These are phyloP conservation scores for Dione vanillae DNA, from an alignment of 2,888 invertebrate species.

Conservation along the genomic window DNA sequence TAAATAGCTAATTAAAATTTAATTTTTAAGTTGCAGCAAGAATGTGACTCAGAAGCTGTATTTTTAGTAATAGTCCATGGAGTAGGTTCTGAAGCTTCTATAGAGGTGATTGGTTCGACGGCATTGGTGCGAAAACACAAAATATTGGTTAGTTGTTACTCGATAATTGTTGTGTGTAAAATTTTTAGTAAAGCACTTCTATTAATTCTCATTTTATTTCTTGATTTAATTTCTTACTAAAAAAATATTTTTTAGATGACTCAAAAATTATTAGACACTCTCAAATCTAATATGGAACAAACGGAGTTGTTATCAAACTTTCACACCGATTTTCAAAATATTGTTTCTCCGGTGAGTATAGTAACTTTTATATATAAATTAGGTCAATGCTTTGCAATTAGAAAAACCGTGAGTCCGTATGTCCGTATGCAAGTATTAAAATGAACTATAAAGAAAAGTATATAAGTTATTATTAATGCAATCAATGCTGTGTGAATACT, in stretches of 20 bases:
- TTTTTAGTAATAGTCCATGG: constrained; percentile 82
- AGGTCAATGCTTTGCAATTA: too few species aligned
- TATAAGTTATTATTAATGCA: too few species aligned
- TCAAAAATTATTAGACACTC: constrained; percentile 53
- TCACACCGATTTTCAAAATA: constrained; percentile 58
- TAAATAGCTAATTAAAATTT: background rate
- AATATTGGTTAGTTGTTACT: constrained; percentile 68
- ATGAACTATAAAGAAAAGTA: too few species aligned
- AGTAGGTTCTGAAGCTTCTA: constrained; percentile 83
- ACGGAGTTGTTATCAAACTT: constrained; percentile 58
- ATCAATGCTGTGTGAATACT: too few species aligned
- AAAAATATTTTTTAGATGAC: constrained; percentile 57
- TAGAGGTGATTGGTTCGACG: constrained; percentile 83
- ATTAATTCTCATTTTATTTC: background rate
- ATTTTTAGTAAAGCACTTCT: background rate
- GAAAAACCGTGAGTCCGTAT: too few species aligned
- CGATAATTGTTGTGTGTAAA: background rate
- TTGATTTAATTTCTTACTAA: background rate
- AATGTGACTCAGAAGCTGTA: constrained; percentile 81
- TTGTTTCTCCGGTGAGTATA: constrained; percentile 65
- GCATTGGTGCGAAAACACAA: constrained; percentile 77
- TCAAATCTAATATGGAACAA: constrained; percentile 58
- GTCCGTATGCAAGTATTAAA: too few species aligned
- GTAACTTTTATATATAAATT: too few species aligned
- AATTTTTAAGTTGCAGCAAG: constrained; percentile 63